Evolutionary conservation across 2,113 vertebrate genomes (phyloP).

Genomic region (Argyrosomus japonicus): DNA sequence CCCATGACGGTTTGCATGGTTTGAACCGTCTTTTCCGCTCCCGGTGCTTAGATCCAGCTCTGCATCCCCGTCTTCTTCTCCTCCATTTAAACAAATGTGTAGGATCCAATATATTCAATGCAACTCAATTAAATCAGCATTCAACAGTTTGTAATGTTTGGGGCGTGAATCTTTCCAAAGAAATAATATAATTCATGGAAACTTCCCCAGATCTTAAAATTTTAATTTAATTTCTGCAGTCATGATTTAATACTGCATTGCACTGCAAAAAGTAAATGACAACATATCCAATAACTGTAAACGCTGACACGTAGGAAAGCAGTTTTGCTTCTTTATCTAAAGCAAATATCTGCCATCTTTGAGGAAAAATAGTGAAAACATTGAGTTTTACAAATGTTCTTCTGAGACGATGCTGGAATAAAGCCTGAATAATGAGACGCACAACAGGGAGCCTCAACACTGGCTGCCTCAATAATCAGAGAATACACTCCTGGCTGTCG

Average conservation of each 20-base stretch:
- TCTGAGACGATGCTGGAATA: neutral
- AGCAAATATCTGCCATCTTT: neutral
- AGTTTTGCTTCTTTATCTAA: neutral
- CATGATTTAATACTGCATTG: neutral
- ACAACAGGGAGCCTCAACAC: conserved; percentile 16
- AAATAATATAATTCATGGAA: neutral
- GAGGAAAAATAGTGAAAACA: neutral
- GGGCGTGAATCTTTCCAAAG: neutral
- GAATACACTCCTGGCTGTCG: conserved; percentile 13
- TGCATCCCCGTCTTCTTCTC: too few relatives aligned
- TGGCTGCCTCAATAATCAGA: conserved; percentile 3
- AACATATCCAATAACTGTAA: neutral
- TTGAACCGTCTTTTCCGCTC: too few relatives aligned
- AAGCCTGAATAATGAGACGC: conserved; percentile 44
- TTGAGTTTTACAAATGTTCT: conserved; percentile 6
- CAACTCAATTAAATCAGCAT: neutral
- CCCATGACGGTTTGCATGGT: too few relatives aligned
- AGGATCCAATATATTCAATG: neutral
- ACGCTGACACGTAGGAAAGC: neutral
- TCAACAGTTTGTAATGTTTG: neutral
- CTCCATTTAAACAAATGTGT: neutral
- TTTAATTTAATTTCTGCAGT: too few relatives aligned
- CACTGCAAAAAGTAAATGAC: neutral
- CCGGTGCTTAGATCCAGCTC: too few relatives aligned
- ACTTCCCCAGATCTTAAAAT: neutral